Percentiles rank a stretch among this genome's conserved stretches.
These are phyloP conservation scores for Hyposoter dolosus DNA, from an alignment of 2,888 invertebrate genomes.

Conservation along the genomic window DNA sequence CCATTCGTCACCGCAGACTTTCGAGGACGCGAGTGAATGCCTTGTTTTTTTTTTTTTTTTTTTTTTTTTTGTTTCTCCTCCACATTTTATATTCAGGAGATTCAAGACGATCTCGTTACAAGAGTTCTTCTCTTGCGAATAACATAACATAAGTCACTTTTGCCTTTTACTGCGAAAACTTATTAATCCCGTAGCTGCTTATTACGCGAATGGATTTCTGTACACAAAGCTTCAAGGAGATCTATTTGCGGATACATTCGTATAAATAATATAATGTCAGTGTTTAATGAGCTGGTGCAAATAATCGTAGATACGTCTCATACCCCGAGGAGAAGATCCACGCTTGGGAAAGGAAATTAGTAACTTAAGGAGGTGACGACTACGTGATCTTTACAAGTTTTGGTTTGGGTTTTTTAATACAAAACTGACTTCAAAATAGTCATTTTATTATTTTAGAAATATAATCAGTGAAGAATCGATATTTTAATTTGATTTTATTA, in stretches of 20 bases:
- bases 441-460: too few relatives aligned
- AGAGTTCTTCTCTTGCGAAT: slow-evolving; percentile 36
- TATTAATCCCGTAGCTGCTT: slow-evolving; percentile 20
- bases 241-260: neutral
- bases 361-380: too few relatives aligned
- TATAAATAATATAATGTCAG: neutral
- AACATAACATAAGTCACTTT: slow-evolving; percentile 44
- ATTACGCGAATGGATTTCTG: neutral
- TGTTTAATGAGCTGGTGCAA: neutral
- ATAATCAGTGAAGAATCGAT: too few relatives aligned
- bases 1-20: slow-evolving; percentile 64
- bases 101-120: slow-evolving; percentile 40
- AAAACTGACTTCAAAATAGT: too few relatives aligned
- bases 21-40: slow-evolving; percentile 58
- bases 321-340: slow-evolving; percentile 17
- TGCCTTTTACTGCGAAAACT: slow-evolving; percentile 21
- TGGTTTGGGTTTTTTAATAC: too few relatives aligned
- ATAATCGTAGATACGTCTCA: slow-evolving; percentile 6
- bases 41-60: too few relatives aligned
- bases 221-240: neutral
- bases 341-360: slow-evolving; percentile 34
- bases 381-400: too few relatives aligned
- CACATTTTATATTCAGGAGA: slow-evolving; percentile 17
- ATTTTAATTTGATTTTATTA: too few relatives aligned
- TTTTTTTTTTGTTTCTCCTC: slow-evolving; percentile 9